Conservation (phyloP, 2,113 vertebrate genomes). For the Nannobrachium achirus region DNA sequence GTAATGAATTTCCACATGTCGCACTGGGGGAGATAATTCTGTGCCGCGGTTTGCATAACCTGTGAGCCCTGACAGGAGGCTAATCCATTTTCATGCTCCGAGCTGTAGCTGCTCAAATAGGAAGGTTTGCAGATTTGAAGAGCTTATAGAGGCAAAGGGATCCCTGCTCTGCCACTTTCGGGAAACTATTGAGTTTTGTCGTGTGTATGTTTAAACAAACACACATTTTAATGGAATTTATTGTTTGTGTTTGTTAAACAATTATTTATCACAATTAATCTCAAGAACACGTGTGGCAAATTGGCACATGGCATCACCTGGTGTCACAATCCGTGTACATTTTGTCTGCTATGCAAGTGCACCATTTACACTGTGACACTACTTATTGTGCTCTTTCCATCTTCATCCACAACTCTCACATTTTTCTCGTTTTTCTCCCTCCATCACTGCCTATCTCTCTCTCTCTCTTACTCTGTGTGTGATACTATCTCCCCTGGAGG, state of each 20-base stretch:
- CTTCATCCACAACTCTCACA: not conserved
- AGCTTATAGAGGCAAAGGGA: conserved; percentile 59
- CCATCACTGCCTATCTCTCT: not conserved
- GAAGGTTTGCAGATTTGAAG: conserved; percentile 54
- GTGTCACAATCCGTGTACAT: not conserved
- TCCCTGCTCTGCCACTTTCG: conserved; percentile 25
- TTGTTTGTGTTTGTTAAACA: not conserved
- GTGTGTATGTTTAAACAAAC: not conserved
- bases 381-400: not conserved
- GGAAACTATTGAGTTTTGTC: conserved; percentile 35
- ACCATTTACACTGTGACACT: not conserved
- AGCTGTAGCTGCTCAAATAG: conserved; percentile 51
- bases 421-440: not conserved
- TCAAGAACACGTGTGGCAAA: no score
- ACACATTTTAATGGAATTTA: not conserved
- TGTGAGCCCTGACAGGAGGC: conserved; percentile 50
- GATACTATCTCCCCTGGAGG: conserved; percentile 48
- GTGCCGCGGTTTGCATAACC: conserved; percentile 61
- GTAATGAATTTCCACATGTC: conserved; percentile 61
- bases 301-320: no score
- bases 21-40: conserved; percentile 48
- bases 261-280: not conserved
- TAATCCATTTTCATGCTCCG: conserved; percentile 62
- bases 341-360: not conserved
- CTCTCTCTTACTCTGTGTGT: not conserved